Evolutionary conservation across 2,888 invertebrate genomes (phyloP).

Genomic region (Nematopogon swammerdamellus): DNA sequence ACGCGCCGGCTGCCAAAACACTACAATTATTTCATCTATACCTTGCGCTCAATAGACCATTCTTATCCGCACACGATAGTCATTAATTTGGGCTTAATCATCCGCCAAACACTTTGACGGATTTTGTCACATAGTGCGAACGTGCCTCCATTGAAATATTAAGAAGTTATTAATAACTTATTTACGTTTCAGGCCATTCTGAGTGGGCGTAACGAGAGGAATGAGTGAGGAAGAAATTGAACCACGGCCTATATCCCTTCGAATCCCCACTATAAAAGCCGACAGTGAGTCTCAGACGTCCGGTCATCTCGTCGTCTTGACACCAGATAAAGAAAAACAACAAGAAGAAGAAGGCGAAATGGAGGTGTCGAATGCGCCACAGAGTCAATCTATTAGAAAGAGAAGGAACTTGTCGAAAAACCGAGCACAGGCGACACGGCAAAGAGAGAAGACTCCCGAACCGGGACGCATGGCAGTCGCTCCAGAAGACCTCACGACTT

Average conservation of each 20-base stretch:
- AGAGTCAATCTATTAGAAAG: slow-evolving; percentile 55
- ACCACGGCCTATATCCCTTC: slow-evolving; percentile 20
- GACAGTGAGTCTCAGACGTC: slow-evolving; percentile 35
- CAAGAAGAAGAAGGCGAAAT: slow-evolving; percentile 22
- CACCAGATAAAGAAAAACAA: slow-evolving; percentile 22
- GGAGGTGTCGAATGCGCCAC: slow-evolving; percentile 41
- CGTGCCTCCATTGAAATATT: neutral
- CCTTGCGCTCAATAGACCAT: too few relatives aligned
- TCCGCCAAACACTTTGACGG: neutral
- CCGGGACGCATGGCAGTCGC: slow-evolving; percentile 43
- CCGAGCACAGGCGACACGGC: slow-evolving; percentile 42
- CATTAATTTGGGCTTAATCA: neutral
- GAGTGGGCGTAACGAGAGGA: slow-evolving; percentile 14
- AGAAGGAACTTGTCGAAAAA: slow-evolving; percentile 61
- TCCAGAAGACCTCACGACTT: slow-evolving; percentile 63
- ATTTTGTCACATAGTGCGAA: neutral
- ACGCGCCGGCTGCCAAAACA: neutral
- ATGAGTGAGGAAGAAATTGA: slow-evolving; percentile 32
- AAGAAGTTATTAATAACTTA: neutral
- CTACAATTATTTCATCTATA: too few relatives aligned
- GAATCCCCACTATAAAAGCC: slow-evolving; percentile 30
- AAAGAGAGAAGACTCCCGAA: slow-evolving; percentile 50
- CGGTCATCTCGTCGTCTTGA: slow-evolving; percentile 23
- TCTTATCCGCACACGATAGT: too few relatives aligned
- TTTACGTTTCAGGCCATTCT: slow-evolving; percentile 25